Evolutionary conservation across 2,113 vertebrate genomes (phyloP), one percentile per base, ranked within the genome.

Genomic region (Pangasianodon gigas): DNA sequence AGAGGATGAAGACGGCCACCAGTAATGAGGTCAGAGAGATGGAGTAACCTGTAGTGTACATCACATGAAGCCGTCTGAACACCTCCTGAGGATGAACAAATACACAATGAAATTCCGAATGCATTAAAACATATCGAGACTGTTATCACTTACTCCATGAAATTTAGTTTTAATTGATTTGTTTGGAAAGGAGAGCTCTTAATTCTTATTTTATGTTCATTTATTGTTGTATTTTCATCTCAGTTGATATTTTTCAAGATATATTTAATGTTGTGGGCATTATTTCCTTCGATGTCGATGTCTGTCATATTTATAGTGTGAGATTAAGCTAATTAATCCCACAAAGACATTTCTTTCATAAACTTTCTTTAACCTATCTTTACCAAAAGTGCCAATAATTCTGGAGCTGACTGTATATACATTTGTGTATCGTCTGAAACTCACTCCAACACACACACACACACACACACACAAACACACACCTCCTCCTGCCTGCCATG

Each of bases 21-120:
- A 97, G 69, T 85, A 98, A 95, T 0, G 97, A 97, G 14, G 94
- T 94, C 44, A 98, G 94, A 88, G 97, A 98, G 90, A 98, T 91
- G 67, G 98, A 98, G 94, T 98, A 98, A 77, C 98, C 98, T 0
- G 96, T 77, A 0, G 98, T 98, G 94, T 98, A 98, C 94, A 98
- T 98, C 91, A 98, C 92, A 88, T 97, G 96, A 84, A 98, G 95
- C n/a, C 98, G 95, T 46, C 96, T 95, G 93, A 98, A 98, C 90
- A 98, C 97, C 91, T 97, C 96, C 97, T 97, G 93, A 77, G 58
- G 77, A 91, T 85, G 88, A 91, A 92, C 37, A 89, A n/a, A 93
- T 6, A 54, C 0, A 44, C 52, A 21, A 3, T 58, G 18, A 16
- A 10, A 41, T 21, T 79, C 1, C 11, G 0, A 51, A 6, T 2